These are phyloP conservation scores for Lophochroa leadbeateri DNA, from an alignment of 2,113 vertebrate genomes.

Conservation along the genomic window DNA sequence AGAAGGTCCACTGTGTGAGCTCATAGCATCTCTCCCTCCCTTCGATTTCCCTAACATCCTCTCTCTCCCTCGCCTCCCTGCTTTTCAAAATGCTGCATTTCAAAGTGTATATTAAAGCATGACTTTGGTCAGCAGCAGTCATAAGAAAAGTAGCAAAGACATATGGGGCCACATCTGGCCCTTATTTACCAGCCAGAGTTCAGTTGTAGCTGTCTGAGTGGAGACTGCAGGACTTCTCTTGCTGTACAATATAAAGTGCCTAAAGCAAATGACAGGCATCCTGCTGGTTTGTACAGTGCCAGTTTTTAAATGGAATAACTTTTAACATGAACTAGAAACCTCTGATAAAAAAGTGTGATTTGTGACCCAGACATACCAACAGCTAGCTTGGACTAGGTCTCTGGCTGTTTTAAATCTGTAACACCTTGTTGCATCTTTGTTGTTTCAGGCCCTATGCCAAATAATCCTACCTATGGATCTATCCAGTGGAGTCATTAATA, in stretches of 20 bases:
- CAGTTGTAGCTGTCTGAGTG: background rate
- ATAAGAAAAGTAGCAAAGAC: background rate
- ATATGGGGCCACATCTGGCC: background rate
- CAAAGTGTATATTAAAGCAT: background rate
- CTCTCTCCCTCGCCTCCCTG: fast-evolving
- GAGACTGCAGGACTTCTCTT: background rate
- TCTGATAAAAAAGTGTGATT: background rate
- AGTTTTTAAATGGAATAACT: background rate
- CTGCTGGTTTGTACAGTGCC: background rate
- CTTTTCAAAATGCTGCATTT: background rate
- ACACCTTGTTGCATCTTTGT: background rate
- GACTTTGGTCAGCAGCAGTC: background rate
- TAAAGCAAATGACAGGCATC: background rate
- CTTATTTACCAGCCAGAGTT: background rate
- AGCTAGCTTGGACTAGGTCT: background rate
- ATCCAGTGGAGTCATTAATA: background rate
- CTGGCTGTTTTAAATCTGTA: background rate
- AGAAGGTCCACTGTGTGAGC: background rate
- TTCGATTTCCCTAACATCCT: background rate
- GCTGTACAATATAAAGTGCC: background rate
- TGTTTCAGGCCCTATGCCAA: background rate
- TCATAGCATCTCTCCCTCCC: background rate
- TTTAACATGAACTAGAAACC: background rate
- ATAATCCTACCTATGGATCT: background rate
- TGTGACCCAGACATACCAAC: background rate